A percentile compares a stretch with the other conserved stretches of the same genome.
phyloP scores from a whole-genome alignment of 2,888 invertebrate species.

The Lasioglossum lativentre region DNA sequence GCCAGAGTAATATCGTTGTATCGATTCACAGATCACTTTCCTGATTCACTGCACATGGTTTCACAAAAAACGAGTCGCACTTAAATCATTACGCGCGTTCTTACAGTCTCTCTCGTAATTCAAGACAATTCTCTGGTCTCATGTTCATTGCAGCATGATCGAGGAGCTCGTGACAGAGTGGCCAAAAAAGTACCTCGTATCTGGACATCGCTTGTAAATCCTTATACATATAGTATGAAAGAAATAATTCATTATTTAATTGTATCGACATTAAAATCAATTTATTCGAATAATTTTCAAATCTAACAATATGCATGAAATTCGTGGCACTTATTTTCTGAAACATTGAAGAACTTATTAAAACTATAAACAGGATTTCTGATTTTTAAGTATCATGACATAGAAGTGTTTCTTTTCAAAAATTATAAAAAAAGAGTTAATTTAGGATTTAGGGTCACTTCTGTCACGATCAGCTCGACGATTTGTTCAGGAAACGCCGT shows the following conservation, averaged over 20 bases:
- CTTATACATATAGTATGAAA: not conserved
- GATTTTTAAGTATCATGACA: no score
- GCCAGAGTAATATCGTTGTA: not conserved
- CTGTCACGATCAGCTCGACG: not conserved
- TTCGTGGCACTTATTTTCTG: not conserved
- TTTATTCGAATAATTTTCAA: not conserved
- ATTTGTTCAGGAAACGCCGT: not conserved
- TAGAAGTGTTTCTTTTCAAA: no score
- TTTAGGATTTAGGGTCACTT: not conserved
- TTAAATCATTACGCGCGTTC: constrained; percentile 2
- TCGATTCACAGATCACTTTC: not conserved
- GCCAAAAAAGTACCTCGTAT: not conserved
- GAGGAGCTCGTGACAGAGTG: not conserved
- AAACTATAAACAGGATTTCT: no score
- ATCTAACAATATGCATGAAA: no score
- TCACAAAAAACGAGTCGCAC: not conserved
- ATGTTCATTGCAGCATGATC: not conserved
- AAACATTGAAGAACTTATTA: no score
- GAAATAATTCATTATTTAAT: not conserved
- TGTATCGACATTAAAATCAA: not conserved
- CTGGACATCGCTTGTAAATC: not conserved
- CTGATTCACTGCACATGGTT: not conserved
- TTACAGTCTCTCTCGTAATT: constrained; percentile 11
- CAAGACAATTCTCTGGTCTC: constrained; percentile 1
- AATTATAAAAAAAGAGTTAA: not conserved